Base-by-base conservation (phyloP, 2,888 invertebrate genomes). In the Ditula angustiorana region DNA sequence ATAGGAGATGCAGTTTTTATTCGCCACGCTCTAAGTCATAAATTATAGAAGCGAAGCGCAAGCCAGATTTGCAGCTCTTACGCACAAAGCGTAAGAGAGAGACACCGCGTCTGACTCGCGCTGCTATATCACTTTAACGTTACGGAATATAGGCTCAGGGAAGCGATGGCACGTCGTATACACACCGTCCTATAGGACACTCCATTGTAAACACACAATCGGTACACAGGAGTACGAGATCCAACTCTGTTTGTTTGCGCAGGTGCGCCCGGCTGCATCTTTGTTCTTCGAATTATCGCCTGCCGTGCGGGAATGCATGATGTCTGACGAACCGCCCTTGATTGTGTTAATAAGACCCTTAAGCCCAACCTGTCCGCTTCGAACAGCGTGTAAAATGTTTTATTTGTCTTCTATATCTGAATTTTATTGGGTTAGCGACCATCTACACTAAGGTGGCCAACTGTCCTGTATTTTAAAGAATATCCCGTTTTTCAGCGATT, bases 201-300 rank as follows among this genome's bases (percentile, higher is more conserved):
- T 23, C 28, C 46, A 59, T 64, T 53, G 64, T 59, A 64, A 58
- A 58, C 44, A 52, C 13, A 58, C 64, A 35, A 59, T 64, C 50
- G 64, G 56, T 13, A 13, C 49, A 35, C 53, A 58, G 53, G 64
- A 64, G 59, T 16, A 56, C 28, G 58, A 58, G 50, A 52, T 35
- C 59, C 67, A 63, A 26, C 30, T n/a, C 10, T 47, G 47, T 63
- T 47, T 90, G 88, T 92, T 90, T 89, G 87, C 80, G 83, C 91
- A 91, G 90, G 90, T 92, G 92, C 83, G 76, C 69, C 73, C 75
- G 55, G 69, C 66, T 68, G 61, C 50, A 64, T 76, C 90, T 90
- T 92, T 90, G 90, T 88, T 90, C 88, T 87, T 77, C 69, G 82
- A 88, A 91, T 92, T 92, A 92, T 85, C 90, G 83, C 81, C 81